Conservation (phyloP, 2,113 vertebrate species). For the Merops nubicus region DNA sequence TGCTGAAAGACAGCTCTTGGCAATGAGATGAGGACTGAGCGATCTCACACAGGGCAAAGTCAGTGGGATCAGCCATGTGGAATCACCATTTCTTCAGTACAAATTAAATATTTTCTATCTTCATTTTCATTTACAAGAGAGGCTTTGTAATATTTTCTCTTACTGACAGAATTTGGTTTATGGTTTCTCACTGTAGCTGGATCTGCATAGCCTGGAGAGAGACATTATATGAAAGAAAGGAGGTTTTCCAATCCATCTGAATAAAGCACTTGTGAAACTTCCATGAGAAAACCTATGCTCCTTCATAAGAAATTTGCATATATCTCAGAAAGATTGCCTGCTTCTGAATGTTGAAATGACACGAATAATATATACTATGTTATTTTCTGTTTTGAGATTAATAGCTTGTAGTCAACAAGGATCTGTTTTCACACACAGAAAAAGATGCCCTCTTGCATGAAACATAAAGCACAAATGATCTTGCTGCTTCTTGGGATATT, state of each 20-base stretch:
- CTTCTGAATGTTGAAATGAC: slow-evolving; percentile 10
- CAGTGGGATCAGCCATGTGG: neutral
- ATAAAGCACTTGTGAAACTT: slow-evolving; percentile 49
- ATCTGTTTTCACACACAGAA: neutral
- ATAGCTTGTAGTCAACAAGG: neutral
- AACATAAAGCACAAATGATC: slow-evolving; percentile 5
- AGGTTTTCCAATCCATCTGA: slow-evolving; percentile 4
- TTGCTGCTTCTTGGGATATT: neutral
- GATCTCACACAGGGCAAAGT: slow-evolving; percentile 19
- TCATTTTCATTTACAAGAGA: slow-evolving; percentile 14
- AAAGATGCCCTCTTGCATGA: neutral
- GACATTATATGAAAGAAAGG: slow-evolving; percentile 1
- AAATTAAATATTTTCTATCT: slow-evolving; percentile 52
- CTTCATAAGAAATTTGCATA: slow-evolving; percentile 4
- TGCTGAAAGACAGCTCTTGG: slow-evolving; percentile 3
- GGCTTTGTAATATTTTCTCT: neutral
- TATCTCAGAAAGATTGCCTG: neutral
- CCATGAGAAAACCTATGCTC: neutral
- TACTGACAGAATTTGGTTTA: neutral
- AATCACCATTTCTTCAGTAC: slow-evolving; percentile 13
- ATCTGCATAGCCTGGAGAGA: slow-evolving; percentile 29
- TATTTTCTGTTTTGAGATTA: slow-evolving; percentile 31
- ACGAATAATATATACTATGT: neutral
- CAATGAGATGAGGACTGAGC: neutral
- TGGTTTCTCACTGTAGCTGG: neutral